Percentiles rank a stretch among this genome's conserved stretches.
These are phyloP conservation scores for Pithys albifrons DNA, from an alignment of 2,113 vertebrate genomes.

Conservation along the genomic window DNA sequence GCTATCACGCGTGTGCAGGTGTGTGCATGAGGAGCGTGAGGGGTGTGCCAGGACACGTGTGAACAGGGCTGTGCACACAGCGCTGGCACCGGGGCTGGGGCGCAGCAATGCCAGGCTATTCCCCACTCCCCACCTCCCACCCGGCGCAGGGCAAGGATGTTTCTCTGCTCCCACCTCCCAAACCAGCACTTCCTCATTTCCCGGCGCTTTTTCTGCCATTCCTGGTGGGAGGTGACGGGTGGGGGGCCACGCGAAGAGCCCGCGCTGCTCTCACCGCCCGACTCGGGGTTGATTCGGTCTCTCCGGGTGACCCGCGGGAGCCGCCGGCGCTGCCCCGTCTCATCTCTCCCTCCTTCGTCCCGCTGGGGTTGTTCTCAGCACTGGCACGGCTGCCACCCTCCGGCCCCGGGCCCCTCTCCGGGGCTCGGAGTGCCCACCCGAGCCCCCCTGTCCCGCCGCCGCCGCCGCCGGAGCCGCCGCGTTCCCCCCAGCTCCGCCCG, in stretches of 20 bases:
- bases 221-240: neutral
- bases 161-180: neutral
- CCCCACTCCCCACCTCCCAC: neutral
- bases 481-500: neutral
- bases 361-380: fast-evolving
- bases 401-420: fast-evolving
- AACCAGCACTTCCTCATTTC: neutral
- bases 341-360: neutral
- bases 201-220: neutral
- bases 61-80: neutral
- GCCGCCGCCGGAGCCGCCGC: no score
- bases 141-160: fast-evolving
- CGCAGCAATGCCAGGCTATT: neutral
- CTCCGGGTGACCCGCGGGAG: neutral
- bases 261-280: neutral
- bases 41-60: neutral
- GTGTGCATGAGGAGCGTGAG: no score
- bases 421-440: neutral
- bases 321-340: neutral
- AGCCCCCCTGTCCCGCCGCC: fast-evolving
- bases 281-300: fast-evolving
- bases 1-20: neutral
- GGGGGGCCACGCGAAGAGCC: neutral
- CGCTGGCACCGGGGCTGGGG: neutral
- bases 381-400: neutral